phyloP scores from a whole-genome alignment of 1,140 invertebrate genomes.

The Drosophila baimaii region DNA sequence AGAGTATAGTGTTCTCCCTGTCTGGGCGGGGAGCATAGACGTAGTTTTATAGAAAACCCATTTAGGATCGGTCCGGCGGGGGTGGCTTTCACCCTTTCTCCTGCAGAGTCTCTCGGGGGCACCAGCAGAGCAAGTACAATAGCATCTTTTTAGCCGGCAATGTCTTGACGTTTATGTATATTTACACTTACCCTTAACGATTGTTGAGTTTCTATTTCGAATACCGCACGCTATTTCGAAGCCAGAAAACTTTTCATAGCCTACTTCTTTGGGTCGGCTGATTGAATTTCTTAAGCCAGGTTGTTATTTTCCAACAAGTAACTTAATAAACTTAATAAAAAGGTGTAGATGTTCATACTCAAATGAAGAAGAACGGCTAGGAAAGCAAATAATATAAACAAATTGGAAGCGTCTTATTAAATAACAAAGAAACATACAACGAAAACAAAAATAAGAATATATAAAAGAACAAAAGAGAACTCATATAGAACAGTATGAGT shows the following conservation, averaged over 20 bases:
- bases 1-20: slow-evolving; percentile 5
- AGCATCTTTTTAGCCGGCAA: slow-evolving; percentile 35
- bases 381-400: slow-evolving; percentile 1
- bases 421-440: slow-evolving; percentile 6
- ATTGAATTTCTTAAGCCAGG: slow-evolving; percentile 15
- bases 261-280: slow-evolving; percentile 12
- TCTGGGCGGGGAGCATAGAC: not conserved
- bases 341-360: slow-evolving; percentile 8
- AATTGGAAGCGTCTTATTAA: slow-evolving; percentile 1
- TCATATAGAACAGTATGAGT: slow-evolving; percentile 75
- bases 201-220: slow-evolving; percentile 29
- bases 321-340: slow-evolving; percentile 24
- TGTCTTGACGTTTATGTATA: slow-evolving; percentile 29
- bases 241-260: not conserved
- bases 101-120: too few relatives aligned
- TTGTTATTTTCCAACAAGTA: slow-evolving; percentile 2
- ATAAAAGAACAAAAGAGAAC: slow-evolving; percentile 20
- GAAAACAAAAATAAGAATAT: slow-evolving; percentile 13
- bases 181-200: slow-evolving; percentile 12
- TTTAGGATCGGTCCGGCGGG: slow-evolving; percentile 18
- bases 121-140: not conserved
- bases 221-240: not conserved
- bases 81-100: slow-evolving; percentile 33
- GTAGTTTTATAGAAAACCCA: slow-evolving; percentile 4
- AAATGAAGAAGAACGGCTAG: not conserved